Evolutionary conservation across 2,113 vertebrate species (phyloP).

Genomic region (Colaptes auratus): DNA sequence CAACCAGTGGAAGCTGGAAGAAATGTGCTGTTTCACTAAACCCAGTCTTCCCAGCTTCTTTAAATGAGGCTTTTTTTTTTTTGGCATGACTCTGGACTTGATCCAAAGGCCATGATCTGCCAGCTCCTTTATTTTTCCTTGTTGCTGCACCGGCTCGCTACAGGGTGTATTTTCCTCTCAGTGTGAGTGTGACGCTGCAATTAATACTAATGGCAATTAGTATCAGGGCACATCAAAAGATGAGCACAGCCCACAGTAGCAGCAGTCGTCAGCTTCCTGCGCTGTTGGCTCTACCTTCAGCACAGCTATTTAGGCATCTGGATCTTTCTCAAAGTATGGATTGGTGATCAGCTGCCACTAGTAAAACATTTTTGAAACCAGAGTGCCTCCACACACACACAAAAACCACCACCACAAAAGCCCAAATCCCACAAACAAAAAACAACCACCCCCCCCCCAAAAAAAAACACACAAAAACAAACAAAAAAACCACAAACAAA

Average conservation of each 20-base stretch:
- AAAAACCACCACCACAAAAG: neutral
- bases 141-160: neutral
- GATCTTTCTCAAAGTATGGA: conserved; percentile 5
- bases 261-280: neutral
- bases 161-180: conserved; percentile 17
- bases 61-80: neutral
- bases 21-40: neutral
- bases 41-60: neutral
- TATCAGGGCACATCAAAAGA: conserved; percentile 6
- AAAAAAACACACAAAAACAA: too few relatives aligned
- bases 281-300: conserved; percentile 12
- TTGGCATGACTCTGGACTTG: neutral
- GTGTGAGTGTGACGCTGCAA: neutral
- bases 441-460: too few relatives aligned
- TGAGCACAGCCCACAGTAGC: neutral
- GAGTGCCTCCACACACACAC: neutral
- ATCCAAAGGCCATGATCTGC: neutral
- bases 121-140: neutral
- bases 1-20: neutral
- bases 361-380: neutral
- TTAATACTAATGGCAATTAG: conserved; percentile 36
- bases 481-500: too few relatives aligned
- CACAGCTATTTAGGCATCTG: neutral
- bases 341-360: neutral
- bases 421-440: too few relatives aligned